Conservation (phyloP, 2,797 vertebrate genomes). For the Oreochromis grahami region DNA sequence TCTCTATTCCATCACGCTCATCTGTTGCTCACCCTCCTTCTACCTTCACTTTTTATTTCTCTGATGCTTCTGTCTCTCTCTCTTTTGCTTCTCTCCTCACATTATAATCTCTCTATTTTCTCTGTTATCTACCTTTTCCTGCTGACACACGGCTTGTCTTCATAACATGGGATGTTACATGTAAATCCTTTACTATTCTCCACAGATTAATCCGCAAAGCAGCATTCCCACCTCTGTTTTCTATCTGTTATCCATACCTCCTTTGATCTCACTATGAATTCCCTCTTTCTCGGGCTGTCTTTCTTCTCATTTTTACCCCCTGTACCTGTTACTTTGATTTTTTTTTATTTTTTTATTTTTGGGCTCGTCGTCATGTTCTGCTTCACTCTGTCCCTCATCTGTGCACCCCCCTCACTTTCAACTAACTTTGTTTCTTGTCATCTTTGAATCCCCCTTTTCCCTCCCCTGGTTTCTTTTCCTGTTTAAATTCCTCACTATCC, state of each 20-base stretch:
- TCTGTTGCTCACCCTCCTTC: background rate
- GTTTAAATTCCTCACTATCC: constrained; percentile 39
- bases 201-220: constrained; percentile 11
- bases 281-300: constrained; percentile 3
- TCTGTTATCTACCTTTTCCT: constrained; percentile 5
- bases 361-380: background rate
- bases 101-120: constrained; percentile 38
- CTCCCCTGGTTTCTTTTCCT: constrained; percentile 13
- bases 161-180: constrained; percentile 26
- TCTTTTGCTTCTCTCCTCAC: background rate
- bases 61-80: background rate
- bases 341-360: background rate
- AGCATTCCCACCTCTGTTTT: constrained; percentile 25
- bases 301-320: constrained; percentile 11
- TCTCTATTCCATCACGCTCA: constrained; percentile 6
- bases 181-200: constrained; percentile 47
- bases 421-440: constrained; percentile 41
- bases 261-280: constrained; percentile 55
- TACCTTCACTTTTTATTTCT: constrained; percentile 10
- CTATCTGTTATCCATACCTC: constrained; percentile 36
- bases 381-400: constrained; percentile 1
- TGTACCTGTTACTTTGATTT: constrained; percentile 47
- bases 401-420: constrained; percentile 28
- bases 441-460: constrained; percentile 21
- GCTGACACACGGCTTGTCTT: background rate